phyloP scores from a whole-genome alignment of 2,888 invertebrate species.

The Hanleya hanleyi region DNA sequence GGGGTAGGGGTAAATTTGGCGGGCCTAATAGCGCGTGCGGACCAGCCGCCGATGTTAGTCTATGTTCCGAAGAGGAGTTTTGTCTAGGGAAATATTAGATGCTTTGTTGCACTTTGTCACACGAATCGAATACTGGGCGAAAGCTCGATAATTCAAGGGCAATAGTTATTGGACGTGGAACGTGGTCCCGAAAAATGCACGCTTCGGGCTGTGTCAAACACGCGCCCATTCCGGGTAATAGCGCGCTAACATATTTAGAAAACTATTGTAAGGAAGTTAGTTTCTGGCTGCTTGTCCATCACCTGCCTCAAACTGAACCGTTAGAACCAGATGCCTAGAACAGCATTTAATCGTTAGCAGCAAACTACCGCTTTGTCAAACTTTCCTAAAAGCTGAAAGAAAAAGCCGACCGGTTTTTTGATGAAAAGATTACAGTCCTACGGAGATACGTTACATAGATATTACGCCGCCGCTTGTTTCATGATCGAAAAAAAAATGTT shows the following conservation, averaged over 20 bases:
- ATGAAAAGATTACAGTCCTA: constrained; percentile 6
- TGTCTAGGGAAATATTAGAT: not conserved
- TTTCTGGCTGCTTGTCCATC: not conserved
- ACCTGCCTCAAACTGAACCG: not conserved
- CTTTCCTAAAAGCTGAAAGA: constrained; percentile 6
- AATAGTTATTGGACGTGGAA: not conserved
- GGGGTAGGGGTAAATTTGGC: constrained; percentile 3
- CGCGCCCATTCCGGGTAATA: not conserved
- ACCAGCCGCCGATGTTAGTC: not conserved
- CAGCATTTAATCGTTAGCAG: not conserved
- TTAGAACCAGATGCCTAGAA: not conserved
- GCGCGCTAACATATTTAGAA: not conserved
- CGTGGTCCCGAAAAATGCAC: constrained; percentile 3
- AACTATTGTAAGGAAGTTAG: constrained; percentile 10
- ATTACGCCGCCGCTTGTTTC: not conserved
- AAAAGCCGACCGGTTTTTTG: not conserved
- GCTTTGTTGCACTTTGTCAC: not conserved
- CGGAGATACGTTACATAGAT: constrained; percentile 10
- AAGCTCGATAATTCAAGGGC: not conserved
- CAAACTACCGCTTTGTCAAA: constrained; percentile 8
- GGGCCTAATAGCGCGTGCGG: not conserved
- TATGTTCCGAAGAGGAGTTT: not conserved
- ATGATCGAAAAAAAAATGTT: too few relatives aligned
- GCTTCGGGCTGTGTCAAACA: not conserved
- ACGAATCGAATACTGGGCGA: not conserved